A percentile compares a stretch with the other conserved stretches of the same genome.
These are phyloP conservation scores for Sinocyclocheilus grahami DNA, from an alignment of 2,113 vertebrate species.

Conservation along the genomic window DNA sequence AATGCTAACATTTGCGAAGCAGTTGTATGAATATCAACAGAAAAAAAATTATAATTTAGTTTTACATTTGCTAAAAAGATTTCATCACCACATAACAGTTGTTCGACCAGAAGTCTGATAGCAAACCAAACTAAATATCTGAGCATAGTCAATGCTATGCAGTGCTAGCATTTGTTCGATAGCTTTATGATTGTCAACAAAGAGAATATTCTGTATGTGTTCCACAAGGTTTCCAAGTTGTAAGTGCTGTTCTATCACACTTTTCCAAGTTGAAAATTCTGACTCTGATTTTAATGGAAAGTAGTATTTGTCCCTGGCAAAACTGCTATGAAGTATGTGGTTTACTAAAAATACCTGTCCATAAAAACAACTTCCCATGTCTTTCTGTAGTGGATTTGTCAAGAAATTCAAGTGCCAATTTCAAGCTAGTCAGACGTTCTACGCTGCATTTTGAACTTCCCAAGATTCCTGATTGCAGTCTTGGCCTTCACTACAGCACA, in stretches of 20 bases:
- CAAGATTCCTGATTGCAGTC: background rate
- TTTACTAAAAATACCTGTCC: background rate
- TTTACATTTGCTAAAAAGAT: too few relatives aligned
- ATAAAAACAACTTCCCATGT: conserved; percentile 8
- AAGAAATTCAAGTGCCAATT: conserved; percentile 8
- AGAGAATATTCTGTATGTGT: background rate
- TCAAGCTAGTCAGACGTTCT: conserved; percentile 20
- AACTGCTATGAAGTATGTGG: background rate
- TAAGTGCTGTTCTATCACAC: too few relatives aligned
- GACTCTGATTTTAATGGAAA: background rate
- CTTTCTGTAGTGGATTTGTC: conserved; percentile 20
- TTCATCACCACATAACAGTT: too few relatives aligned
- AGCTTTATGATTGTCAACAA: background rate
- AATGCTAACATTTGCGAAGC: too few relatives aligned
- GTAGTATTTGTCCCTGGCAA: background rate
- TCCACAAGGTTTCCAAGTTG: too few relatives aligned
- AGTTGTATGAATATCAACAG: too few relatives aligned
- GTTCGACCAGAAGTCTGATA: too few relatives aligned
- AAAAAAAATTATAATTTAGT: too few relatives aligned
- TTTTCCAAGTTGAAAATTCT: too few relatives aligned
- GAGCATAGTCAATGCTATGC: background rate
- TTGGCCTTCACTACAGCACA: conserved; percentile 4
- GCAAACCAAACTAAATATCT: background rate
- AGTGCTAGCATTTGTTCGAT: background rate
- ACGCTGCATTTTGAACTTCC: background rate